Conservation (phyloP, 2,797 vertebrate genomes). For the Siniperca undulata region DNA sequence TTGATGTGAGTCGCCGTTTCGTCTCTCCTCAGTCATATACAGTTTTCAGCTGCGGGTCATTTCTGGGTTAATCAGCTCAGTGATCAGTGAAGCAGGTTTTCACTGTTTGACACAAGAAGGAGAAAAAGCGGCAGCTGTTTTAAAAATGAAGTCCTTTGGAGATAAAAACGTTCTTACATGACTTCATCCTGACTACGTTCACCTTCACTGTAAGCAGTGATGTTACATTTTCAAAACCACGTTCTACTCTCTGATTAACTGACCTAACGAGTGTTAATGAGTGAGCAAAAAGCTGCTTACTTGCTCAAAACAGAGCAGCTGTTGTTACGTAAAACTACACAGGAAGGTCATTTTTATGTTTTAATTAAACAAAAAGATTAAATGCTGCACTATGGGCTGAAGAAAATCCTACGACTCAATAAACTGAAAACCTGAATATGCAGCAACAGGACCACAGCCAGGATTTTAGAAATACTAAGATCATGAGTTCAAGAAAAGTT, state of each 20-base stretch:
- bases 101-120: not conserved
- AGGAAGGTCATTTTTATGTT: not conserved
- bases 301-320: not conserved
- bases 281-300: too few relatives aligned
- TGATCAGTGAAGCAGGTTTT: not conserved
- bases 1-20: slow-evolving; percentile 88
- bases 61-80: slow-evolving; percentile 36
- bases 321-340: not conserved
- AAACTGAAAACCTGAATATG: not conserved
- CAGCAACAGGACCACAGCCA: not conserved
- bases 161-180: not conserved
- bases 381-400: not conserved
- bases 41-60: not conserved
- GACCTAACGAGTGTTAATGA: not conserved
- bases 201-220: not conserved
- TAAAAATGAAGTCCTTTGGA: not conserved
- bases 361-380: not conserved
- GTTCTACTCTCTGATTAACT: too few relatives aligned
- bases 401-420: not conserved
- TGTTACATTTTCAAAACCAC: not conserved
- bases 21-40: not conserved
- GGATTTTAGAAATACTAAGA: not conserved
- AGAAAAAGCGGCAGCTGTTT: not conserved
- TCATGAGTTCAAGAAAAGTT: not conserved
- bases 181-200: not conserved